Evolutionary conservation across 2,113 vertebrate genomes (phyloP).

Genomic region (Pygoscelis antarcticus): DNA sequence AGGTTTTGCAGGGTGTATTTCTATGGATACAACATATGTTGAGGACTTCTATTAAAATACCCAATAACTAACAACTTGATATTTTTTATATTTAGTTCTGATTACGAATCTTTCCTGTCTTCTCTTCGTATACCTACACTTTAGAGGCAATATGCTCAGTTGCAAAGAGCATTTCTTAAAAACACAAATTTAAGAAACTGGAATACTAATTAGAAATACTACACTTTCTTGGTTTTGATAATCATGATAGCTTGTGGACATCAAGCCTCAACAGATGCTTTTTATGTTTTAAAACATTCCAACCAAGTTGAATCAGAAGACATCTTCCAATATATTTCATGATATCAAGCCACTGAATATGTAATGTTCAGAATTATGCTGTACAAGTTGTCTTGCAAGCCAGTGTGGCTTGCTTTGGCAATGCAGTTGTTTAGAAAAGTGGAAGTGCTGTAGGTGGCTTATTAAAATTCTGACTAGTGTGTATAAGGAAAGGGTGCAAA

Average conservation of each 20-base stretch:
- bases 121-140: background rate
- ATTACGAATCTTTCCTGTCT: background rate
- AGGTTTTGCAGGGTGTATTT: background rate
- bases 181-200: background rate
- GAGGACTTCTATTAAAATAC: background rate
- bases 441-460: background rate
- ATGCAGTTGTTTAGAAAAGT: background rate
- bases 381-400: background rate
- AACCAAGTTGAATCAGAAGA: background rate
- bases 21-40: background rate
- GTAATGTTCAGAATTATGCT: background rate
- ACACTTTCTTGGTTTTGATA: background rate
- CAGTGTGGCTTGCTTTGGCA: background rate
- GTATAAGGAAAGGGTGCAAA: background rate
- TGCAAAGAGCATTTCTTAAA: background rate
- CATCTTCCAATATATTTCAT: background rate
- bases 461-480: background rate
- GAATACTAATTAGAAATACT: background rate
- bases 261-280: background rate
- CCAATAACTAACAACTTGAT: background rate
- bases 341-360: background rate
- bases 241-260: background rate
- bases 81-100: background rate
- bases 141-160: background rate
- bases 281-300: background rate